These are phyloP conservation scores for Salvelinus namaycush DNA, from an alignment of 2,113 vertebrate species.

Conservation along the genomic window DNA sequence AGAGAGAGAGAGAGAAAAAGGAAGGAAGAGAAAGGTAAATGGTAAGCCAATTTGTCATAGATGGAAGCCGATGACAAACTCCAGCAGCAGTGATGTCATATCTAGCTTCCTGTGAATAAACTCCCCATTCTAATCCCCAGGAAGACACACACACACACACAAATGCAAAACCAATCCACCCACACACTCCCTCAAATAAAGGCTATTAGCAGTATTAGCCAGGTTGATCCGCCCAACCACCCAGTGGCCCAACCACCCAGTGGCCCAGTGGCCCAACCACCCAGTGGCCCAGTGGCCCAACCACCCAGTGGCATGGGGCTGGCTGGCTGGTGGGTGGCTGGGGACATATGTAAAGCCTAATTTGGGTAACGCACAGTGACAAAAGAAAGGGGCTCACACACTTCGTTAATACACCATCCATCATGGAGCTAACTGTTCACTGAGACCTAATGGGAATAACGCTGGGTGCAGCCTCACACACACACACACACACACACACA, in stretches of 20 bases:
- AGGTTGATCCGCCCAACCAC: slow-evolving; percentile 21
- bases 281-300: slow-evolving; percentile 24
- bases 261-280: background rate
- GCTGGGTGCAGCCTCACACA: slow-evolving; percentile 26
- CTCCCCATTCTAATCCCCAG: slow-evolving; percentile 27
- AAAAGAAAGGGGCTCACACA: slow-evolving; percentile 71
- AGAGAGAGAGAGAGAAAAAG: background rate
- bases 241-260: slow-evolving; percentile 9
- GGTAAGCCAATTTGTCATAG: slow-evolving; percentile 31
- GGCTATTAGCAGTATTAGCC: slow-evolving; percentile 70
- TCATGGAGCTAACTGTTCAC: slow-evolving; percentile 78
- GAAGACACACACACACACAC: slow-evolving; percentile 16
- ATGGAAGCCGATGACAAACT: slow-evolving; percentile 32
- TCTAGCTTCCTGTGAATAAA: slow-evolving; percentile 37
- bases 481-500: too few species aligned
- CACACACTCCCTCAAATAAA: slow-evolving; percentile 35
- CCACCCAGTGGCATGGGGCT: slow-evolving; percentile 26
- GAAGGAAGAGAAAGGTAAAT: background rate
- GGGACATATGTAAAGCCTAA: slow-evolving; percentile 77
- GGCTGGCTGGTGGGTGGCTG: slow-evolving; percentile 44
- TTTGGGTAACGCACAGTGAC: slow-evolving; percentile 85
- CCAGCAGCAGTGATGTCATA: slow-evolving; percentile 53
- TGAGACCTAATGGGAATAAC: slow-evolving; percentile 73
- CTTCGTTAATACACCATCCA: slow-evolving; percentile 80
- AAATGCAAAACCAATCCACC: background rate